Conservation (phyloP, 2,888 invertebrate genomes). For the Psylliodes chrysocephalus region DNA sequence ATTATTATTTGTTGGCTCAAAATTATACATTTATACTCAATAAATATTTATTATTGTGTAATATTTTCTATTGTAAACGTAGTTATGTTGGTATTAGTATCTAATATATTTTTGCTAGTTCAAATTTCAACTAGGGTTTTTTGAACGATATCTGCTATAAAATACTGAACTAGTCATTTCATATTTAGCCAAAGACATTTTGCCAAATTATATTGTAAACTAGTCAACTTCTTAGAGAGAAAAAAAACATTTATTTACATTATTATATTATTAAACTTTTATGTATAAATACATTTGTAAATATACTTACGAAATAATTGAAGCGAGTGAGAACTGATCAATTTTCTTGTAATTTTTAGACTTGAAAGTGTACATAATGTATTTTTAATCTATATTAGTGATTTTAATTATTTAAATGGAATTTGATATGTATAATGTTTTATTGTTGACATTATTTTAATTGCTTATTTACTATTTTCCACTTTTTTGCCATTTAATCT, state of each 20-base stretch:
- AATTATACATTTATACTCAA: no score
- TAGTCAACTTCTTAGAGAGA: conserved; percentile 40
- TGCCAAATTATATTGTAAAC: conserved; percentile 48
- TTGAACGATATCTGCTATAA: not conserved
- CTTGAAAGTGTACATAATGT: conserved; percentile 17
- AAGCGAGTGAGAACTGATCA: conserved; percentile 23
- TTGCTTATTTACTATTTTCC: no score
- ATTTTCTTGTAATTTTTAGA: conserved; percentile 14
- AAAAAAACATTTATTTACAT: conserved; percentile 39
- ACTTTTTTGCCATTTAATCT: no score
- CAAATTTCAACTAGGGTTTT: not conserved
- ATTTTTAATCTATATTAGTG: not conserved
- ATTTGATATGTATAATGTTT: no score
- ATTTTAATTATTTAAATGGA: not conserved
- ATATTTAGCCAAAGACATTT: conserved; percentile 48
- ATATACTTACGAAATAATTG: conserved; percentile 1
- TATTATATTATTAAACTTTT: conserved; percentile 12
- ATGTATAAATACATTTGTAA: conserved; percentile 5
- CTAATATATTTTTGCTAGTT: not conserved
- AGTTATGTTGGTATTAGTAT: not conserved
- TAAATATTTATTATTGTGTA: no score
- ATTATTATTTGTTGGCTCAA: no score
- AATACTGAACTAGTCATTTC: conserved; percentile 48
- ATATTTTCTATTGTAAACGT: not conserved
- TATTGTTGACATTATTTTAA: no score